These are phyloP conservation scores for Piprites chloris DNA, from an alignment of 2,113 vertebrate species.

Conservation along the genomic window DNA sequence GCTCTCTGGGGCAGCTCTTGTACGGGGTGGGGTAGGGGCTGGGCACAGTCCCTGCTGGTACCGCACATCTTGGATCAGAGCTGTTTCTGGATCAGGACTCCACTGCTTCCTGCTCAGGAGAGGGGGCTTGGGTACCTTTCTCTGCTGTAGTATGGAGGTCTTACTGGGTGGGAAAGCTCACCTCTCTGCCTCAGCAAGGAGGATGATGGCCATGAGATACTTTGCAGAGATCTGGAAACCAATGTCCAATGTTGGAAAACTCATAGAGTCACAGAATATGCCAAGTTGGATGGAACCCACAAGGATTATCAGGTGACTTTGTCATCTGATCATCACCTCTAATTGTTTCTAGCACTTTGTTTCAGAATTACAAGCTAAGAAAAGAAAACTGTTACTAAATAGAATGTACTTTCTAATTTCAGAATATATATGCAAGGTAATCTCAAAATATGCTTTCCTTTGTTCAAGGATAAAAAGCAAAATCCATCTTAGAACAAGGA, in stretches of 20 bases:
- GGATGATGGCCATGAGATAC: neutral
- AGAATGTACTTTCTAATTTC: neutral
- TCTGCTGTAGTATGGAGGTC: neutral
- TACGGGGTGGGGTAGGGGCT: neutral
- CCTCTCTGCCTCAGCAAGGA: neutral
- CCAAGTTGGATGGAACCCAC: neutral
- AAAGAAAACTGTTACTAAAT: neutral
- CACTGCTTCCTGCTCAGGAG: neutral
- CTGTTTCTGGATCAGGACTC: neutral
- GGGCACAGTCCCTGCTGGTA: neutral
- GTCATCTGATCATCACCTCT: neutral
- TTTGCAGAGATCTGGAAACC: neutral
- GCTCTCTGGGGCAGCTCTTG: neutral
- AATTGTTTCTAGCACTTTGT: neutral
- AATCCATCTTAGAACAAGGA: neutral
- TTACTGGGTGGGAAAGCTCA: neutral
- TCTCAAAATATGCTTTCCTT: neutral
- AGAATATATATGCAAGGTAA: neutral
- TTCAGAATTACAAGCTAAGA: neutral
- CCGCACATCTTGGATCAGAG: neutral
- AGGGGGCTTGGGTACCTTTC: neutral
- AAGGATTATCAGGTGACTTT: neutral
- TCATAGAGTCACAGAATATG: neutral
- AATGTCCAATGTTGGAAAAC: neutral
- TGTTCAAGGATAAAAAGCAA: neutral